Conservation (phyloP, 2,113 vertebrate species). For the Lepidothrix coronata region DNA sequence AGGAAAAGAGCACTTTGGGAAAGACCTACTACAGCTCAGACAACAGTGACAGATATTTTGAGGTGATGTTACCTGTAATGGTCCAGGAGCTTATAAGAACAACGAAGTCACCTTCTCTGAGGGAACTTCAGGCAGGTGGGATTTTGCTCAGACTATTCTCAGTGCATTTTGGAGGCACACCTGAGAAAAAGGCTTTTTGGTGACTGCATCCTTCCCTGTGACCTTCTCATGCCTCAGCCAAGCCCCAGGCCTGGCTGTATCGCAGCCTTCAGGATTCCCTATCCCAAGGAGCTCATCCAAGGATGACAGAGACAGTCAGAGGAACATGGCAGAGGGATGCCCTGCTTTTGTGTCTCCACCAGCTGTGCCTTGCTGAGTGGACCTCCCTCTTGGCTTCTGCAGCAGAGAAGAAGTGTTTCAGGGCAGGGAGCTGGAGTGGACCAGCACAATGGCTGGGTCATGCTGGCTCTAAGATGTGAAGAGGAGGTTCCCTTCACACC, state of each 20-base stretch:
- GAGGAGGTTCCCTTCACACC: neutral
- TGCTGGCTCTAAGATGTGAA: neutral
- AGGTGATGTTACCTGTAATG: neutral
- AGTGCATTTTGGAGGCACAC: neutral
- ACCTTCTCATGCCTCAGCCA: neutral
- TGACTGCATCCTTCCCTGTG: neutral
- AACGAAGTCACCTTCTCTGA: neutral
- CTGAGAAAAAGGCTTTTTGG: neutral
- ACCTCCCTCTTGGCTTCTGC: neutral
- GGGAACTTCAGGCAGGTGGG: neutral
- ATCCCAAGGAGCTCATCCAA: neutral
- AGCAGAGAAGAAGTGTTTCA: neutral
- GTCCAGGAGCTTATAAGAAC: neutral
- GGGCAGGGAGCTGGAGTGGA: neutral
- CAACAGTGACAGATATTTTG: neutral
- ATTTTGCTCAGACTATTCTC: neutral
- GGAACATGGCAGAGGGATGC: neutral
- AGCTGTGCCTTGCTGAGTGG: accelerated
- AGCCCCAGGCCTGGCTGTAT: neutral
- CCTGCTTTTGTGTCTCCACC: neutral
- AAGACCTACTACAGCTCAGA: neutral
- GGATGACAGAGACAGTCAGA: neutral
- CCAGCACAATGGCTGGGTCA: accelerated
- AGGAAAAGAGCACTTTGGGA: neutral
- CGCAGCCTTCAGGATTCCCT: accelerated